Evolutionary conservation across 2,113 vertebrate genomes (phyloP).

Genomic region (Diphyllodes magnificus): DNA sequence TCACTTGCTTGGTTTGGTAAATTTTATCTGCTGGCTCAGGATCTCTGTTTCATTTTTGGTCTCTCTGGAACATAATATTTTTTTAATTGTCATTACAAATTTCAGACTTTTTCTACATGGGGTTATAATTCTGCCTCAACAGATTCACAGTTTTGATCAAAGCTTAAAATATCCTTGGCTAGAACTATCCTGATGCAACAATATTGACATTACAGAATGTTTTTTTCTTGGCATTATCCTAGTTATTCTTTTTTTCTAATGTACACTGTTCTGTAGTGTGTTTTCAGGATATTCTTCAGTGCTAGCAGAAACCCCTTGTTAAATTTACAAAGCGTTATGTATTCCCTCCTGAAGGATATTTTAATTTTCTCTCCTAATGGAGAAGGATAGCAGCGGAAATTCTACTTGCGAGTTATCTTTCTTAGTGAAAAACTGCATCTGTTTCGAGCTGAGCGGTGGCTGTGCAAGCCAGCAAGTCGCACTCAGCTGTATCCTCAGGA

Average conservation of each 20-base stretch:
- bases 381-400: slow-evolving; percentile 59
- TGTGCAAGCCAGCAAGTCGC: slow-evolving; percentile 55
- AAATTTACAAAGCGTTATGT: slow-evolving; percentile 26
- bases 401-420: slow-evolving; percentile 48
- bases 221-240: slow-evolving; percentile 36
- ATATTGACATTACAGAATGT: slow-evolving; percentile 39
- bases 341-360: slow-evolving; percentile 47
- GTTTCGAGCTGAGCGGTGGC: slow-evolving; percentile 45
- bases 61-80: background rate
- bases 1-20: background rate
- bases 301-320: slow-evolving; percentile 11
- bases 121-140: slow-evolving; percentile 41
- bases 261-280: background rate
- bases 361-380: slow-evolving; percentile 57
- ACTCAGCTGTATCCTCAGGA: slow-evolving; percentile 70
- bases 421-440: slow-evolving; percentile 67
- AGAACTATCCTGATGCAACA: slow-evolving; percentile 36
- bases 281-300: slow-evolving; percentile 22
- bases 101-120: slow-evolving; percentile 20
- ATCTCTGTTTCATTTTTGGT: background rate
- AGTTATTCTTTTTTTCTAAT: slow-evolving; percentile 31
- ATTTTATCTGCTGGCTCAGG: background rate
- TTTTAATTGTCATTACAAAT: slow-evolving; percentile 48
- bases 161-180: slow-evolving; percentile 54
- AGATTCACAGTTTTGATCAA: slow-evolving; percentile 59